Base-by-base conservation (phyloP, 2,888 invertebrate species). In the Drosophila prostipennis region DNA sequence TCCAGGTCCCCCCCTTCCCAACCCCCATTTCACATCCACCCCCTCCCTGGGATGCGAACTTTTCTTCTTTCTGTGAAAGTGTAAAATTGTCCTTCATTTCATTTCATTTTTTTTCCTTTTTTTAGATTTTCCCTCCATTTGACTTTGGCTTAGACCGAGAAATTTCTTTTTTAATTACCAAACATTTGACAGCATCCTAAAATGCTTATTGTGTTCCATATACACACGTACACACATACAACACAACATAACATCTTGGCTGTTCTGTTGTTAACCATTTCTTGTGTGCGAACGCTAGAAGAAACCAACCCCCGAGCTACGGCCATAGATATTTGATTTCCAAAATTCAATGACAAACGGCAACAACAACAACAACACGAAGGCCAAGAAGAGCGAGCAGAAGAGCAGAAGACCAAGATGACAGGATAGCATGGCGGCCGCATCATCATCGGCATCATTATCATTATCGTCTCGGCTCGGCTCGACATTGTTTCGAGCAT, bases 161-260 rank as follows among this genome's bases (percentile, higher is more conserved):
- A 67, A 68, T 67, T 55, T 68, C 55, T 61, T 57, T 81, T 82
- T 82, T 84, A 84, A 84, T 84, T 84, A 87, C 78, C 83, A 85
- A 84, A 78, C 73, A 82, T 85, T 85, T 87, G 87, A 82, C 82
- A 82, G 84, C 85, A 84, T 79, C 87, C 82, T 85, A 77, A 81
- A 51, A 59, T 87, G 78, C 77, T 77, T 78, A 72, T 71, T 74
- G 71, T 74, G 74, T 83, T 74, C 70, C 69, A 42, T 40, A 46
- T 58, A 40, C 54, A 52, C 29, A 54, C 26, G 43, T 23, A 19
- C 19, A 23, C 11, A 26, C 29, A 14, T 1, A 16, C 16, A 19
- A 36, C 48, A 55, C 49, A 48, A 6, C 1, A 13, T 1, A 42
- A 8, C 42, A 19, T 58, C 32, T 58, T 53, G 55, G 54, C 29